Conservation (phyloP, 2,888 invertebrate species). For the Nemurella pictetii region DNA sequence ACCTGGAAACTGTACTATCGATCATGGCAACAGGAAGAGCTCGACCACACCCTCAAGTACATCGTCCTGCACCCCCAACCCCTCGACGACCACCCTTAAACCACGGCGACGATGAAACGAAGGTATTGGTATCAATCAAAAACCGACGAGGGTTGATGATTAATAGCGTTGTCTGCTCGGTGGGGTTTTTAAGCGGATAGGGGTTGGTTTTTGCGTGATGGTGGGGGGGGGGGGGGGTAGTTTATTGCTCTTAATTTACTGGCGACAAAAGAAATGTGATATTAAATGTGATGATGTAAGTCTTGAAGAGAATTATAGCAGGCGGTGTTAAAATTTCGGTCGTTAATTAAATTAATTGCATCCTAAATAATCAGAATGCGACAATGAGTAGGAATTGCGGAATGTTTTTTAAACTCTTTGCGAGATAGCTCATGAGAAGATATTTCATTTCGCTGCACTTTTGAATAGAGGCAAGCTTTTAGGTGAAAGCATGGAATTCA, state of each 20-base stretch:
- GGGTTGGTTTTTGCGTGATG: neutral
- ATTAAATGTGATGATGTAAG: neutral
- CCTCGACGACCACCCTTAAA: neutral
- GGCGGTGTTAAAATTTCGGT: neutral
- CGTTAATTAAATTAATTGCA: neutral
- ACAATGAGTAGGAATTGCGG: no score
- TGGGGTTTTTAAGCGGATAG: neutral
- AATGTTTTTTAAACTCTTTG: no score
- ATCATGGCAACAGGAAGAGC: neutral
- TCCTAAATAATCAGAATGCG: neutral
- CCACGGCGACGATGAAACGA: neutral
- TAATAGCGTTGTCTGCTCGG: neutral
- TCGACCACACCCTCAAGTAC: neutral
- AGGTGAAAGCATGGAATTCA: no score
- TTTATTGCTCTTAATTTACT: neutral
- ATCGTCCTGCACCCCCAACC: neutral
- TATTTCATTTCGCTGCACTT: no score
- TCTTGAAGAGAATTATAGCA: neutral
- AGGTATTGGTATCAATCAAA: neutral
- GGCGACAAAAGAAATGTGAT: neutral
- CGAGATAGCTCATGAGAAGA: no score
- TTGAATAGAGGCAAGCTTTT: no score
- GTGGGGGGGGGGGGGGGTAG: neutral
- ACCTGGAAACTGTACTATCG: slow-evolving; percentile 21
- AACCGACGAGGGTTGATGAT: neutral